Evolutionary conservation across 2,113 vertebrate genomes (phyloP).

Genomic region (Scalopus aquaticus): DNA sequence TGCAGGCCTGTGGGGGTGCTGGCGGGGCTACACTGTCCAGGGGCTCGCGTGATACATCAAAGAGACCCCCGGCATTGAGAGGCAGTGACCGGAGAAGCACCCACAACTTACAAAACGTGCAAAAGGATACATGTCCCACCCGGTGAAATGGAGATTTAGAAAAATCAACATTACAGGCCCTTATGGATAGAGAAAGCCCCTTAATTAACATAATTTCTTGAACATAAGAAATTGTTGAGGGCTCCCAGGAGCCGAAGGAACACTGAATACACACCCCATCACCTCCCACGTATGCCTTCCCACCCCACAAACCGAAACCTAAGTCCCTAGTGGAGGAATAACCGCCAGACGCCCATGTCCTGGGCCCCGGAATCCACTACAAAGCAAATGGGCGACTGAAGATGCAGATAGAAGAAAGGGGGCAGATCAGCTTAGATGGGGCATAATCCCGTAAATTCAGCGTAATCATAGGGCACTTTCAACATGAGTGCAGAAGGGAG

Average conservation of each 20-base stretch:
- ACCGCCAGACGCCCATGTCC: neutral
- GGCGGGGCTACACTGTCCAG: rapidly evolving
- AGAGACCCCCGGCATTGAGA: neutral
- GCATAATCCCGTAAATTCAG: neutral
- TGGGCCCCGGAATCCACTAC: neutral
- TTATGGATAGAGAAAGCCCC: neutral
- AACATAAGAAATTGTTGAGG: too few species aligned
- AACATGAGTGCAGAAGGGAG: neutral
- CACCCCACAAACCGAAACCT: neutral
- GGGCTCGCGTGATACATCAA: neutral
- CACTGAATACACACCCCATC: neutral
- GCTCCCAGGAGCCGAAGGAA: too few species aligned
- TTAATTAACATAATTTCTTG: neutral
- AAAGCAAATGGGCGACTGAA: too few species aligned
- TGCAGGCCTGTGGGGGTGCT: rapidly evolving
- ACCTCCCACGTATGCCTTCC: rapidly evolving
- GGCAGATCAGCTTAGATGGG: too few species aligned
- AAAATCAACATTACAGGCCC: neutral
- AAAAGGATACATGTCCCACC: neutral
- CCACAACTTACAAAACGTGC: neutral
- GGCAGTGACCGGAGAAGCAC: neutral
- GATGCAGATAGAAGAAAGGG: neutral
- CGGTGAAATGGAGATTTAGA: neutral
- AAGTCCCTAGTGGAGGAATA: neutral
- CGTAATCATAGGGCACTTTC: neutral